Conservation (phyloP, 2,113 vertebrate species). For the Pardalotus punctatus region DNA sequence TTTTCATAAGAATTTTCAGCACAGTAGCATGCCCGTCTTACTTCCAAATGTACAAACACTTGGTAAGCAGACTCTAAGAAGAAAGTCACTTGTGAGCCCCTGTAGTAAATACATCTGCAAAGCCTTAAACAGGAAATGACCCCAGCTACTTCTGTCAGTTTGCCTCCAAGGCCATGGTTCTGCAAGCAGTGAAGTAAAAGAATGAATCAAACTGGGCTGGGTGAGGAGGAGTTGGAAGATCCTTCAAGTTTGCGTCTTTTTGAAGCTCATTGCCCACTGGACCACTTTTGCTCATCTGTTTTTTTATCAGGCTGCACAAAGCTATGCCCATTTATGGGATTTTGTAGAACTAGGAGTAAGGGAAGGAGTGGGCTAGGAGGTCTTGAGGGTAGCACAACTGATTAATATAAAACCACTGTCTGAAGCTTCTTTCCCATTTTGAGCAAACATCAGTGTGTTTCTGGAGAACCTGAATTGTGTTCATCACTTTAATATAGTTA, state of each 20-base stretch:
- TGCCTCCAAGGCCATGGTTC: neutral
- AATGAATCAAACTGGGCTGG: neutral
- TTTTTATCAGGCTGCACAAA: neutral
- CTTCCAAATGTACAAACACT: neutral
- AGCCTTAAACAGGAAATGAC: neutral
- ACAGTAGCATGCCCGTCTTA: neutral
- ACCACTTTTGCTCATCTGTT: neutral
- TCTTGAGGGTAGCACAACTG: neutral
- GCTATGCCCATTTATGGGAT: neutral
- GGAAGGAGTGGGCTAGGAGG: neutral
- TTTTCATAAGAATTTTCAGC: neutral
- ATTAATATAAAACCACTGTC: neutral
- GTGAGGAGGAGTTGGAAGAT: neutral
- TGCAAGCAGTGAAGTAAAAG: neutral
- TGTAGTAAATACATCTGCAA: neutral
- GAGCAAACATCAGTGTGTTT: neutral
- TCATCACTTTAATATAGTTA: neutral
- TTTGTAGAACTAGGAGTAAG: neutral
- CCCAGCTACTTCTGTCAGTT: neutral
- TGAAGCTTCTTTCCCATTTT: neutral
- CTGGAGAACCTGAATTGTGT: neutral
- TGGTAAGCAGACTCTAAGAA: neutral
- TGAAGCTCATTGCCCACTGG: rapidly evolving
- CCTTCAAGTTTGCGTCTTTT: neutral
- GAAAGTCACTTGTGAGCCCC: neutral